Conservation (phyloP, 2,888 invertebrate species). For the Silvanus unidentatus region DNA sequence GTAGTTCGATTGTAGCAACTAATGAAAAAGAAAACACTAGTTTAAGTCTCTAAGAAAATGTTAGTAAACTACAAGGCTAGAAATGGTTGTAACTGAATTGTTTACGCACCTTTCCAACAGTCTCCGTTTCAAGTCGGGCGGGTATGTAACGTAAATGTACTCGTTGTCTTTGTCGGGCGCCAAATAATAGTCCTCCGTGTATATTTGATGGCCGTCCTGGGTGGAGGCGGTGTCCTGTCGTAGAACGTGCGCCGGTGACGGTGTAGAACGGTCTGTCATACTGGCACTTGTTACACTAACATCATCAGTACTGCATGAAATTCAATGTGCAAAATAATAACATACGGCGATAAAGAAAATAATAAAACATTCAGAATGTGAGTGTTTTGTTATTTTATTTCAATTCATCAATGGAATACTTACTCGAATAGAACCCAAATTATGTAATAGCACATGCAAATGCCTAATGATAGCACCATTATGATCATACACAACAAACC, state of each 20-base stretch:
- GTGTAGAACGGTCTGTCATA: constrained; percentile 61
- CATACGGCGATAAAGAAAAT: not conserved
- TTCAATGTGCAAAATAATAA: not conserved
- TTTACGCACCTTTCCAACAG: constrained; percentile 68
- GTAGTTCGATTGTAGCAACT: constrained; percentile 82
- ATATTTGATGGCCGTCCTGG: constrained; percentile 40
- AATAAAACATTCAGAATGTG: too few relatives aligned
- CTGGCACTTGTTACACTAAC: constrained; percentile 63
- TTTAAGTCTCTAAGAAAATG: not conserved
- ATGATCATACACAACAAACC: constrained; percentile 70
- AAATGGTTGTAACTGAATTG: constrained; percentile 6
- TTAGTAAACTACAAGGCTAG: not conserved
- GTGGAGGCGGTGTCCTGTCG: constrained; percentile 42
- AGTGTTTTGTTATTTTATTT: too few relatives aligned
- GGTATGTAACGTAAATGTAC: constrained; percentile 84
- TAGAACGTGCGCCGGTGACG: constrained; percentile 57
- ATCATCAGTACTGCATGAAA: constrained; percentile 57
- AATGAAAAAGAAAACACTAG: constrained; percentile 35
- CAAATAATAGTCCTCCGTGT: constrained; percentile 45
- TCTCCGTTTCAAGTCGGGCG: constrained; percentile 77
- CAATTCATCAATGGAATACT: constrained; percentile 43
- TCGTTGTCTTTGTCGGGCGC: constrained; percentile 58
- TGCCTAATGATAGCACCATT: constrained; percentile 72
- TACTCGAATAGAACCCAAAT: constrained; percentile 91
- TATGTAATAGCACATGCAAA: constrained; percentile 87